phyloP scores from a whole-genome alignment of 2,888 invertebrate genomes.

The Apomyelois bistriatella region DNA sequence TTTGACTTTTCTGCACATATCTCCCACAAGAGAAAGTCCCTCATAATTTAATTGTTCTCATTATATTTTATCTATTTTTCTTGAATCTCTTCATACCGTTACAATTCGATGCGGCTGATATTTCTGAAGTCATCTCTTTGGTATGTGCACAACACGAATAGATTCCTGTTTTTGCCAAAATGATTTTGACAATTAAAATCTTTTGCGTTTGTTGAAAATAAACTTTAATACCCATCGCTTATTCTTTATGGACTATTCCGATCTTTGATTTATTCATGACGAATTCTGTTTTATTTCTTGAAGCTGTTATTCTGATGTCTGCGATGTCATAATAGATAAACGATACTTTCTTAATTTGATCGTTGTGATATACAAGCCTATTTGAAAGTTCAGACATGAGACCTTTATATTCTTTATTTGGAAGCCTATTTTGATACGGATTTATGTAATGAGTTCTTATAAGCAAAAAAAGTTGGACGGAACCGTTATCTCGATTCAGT shows the following conservation, averaged over 20 bases:
- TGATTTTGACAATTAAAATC: slow-evolving; percentile 37
- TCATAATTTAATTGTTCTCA: slow-evolving; percentile 13
- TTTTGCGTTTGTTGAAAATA: slow-evolving; percentile 21
- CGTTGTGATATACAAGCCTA: slow-evolving; percentile 23
- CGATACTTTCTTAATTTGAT: slow-evolving; percentile 11
- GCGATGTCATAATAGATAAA: slow-evolving; percentile 4
- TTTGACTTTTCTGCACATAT: slow-evolving; percentile 15
- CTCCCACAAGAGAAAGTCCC: slow-evolving; percentile 19
- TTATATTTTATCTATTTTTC: slow-evolving; percentile 20
- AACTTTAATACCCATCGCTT: slow-evolving; percentile 19
- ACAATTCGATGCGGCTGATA: slow-evolving; percentile 34
- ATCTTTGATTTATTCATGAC: not conserved
- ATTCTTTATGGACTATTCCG: slow-evolving; percentile 18
- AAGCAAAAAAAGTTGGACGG: slow-evolving; percentile 38
- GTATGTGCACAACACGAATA: slow-evolving; percentile 34
- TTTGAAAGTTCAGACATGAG: slow-evolving; percentile 28
- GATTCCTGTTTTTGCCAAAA: slow-evolving; percentile 32
- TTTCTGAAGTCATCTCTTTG: slow-evolving; percentile 36
- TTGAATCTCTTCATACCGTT: slow-evolving; percentile 37
- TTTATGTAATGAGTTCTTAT: slow-evolving; percentile 40
- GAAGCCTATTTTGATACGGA: slow-evolving; percentile 33
- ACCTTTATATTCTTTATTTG: slow-evolving; percentile 29
- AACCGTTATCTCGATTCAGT: slow-evolving; percentile 43
- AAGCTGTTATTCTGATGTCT: not conserved
- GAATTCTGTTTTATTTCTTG: not conserved